Percentiles rank a stretch among this genome's conserved stretches.
Evolutionary conservation across 2,113 vertebrate species (phyloP).

Genomic region (Cyprinus carpio): DNA sequence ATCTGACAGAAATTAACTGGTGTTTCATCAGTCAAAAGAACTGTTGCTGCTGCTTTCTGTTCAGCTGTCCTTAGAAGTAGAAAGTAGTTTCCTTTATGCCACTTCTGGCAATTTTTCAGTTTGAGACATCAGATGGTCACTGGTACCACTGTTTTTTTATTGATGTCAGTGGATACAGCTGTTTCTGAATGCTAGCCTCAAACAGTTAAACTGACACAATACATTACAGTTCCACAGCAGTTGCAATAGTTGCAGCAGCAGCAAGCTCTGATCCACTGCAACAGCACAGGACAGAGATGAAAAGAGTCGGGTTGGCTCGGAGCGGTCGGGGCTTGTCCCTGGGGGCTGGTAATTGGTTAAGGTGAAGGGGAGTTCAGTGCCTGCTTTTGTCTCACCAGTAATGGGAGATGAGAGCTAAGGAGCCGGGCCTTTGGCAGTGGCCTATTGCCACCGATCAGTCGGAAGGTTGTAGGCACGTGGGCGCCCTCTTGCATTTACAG

Average conservation of each 20-base stretch:
- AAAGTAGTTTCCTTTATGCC: slow-evolving; percentile 57
- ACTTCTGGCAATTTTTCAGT: slow-evolving; percentile 30
- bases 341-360: slow-evolving; percentile 54
- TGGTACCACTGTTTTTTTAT: background rate
- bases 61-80: slow-evolving; percentile 72
- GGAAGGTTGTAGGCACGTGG: slow-evolving; percentile 41
- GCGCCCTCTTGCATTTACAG: slow-evolving; percentile 26
- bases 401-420: slow-evolving; percentile 55
- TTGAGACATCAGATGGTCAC: slow-evolving; percentile 20
- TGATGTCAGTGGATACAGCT: background rate
- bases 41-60: slow-evolving; percentile 68
- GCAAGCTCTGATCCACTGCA: slow-evolving; percentile 28
- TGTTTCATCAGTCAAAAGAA: slow-evolving; percentile 69
- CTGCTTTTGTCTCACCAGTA: slow-evolving; percentile 54
- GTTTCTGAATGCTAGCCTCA: slow-evolving; percentile 4
- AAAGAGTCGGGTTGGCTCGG: slow-evolving; percentile 44
- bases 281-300: slow-evolving; percentile 47
- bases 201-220: slow-evolving; percentile 10
- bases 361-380: slow-evolving; percentile 44
- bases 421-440: slow-evolving; percentile 46
- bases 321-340: slow-evolving; percentile 43
- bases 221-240: slow-evolving; percentile 34
- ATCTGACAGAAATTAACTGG: slow-evolving; percentile 69
- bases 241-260: slow-evolving; percentile 36
- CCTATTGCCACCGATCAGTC: slow-evolving; percentile 45